Conservation (phyloP, 2,113 vertebrate genomes). For the Sciurus niger region DNA sequence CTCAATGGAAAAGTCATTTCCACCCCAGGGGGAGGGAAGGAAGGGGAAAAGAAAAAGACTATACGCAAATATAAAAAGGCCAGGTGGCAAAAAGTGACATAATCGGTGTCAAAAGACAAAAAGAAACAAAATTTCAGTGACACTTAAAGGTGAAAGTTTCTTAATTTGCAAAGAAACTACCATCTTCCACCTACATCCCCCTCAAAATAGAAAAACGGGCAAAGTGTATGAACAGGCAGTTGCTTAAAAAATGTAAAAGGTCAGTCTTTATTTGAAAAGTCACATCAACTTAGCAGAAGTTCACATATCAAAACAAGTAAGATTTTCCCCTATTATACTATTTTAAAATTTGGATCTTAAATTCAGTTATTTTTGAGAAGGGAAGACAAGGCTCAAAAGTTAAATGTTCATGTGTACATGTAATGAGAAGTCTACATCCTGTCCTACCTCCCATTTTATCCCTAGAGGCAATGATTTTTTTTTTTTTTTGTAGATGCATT, state of each 20-base stretch:
- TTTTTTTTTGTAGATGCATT: background rate
- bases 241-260: slow-evolving; percentile 5
- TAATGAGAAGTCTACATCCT: background rate
- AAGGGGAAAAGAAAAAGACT: background rate
- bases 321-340: background rate
- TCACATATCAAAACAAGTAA: background rate
- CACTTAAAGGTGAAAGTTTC: background rate
- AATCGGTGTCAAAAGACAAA: background rate
- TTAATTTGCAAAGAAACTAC: background rate
- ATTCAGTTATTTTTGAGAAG: slow-evolving; percentile 20
- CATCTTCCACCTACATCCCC: too few species aligned
- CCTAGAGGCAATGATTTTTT: background rate
- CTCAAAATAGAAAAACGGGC: background rate
- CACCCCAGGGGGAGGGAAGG: fast-evolving
- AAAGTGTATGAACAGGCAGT: background rate
- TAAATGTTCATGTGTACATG: background rate
- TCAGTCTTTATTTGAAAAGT: slow-evolving; percentile 14
- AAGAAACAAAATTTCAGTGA: background rate
- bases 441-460: background rate
- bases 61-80: background rate
- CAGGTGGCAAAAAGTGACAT: background rate
- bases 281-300: background rate
- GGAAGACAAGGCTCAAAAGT: background rate
- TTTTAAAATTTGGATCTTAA: slow-evolving; percentile 37
- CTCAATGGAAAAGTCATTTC: background rate